Evolutionary conservation across 1,140 invertebrate species (phyloP), one percentile per base, ranked within the genome.

Genomic region (Leguminivora glycinivorella): DNA sequence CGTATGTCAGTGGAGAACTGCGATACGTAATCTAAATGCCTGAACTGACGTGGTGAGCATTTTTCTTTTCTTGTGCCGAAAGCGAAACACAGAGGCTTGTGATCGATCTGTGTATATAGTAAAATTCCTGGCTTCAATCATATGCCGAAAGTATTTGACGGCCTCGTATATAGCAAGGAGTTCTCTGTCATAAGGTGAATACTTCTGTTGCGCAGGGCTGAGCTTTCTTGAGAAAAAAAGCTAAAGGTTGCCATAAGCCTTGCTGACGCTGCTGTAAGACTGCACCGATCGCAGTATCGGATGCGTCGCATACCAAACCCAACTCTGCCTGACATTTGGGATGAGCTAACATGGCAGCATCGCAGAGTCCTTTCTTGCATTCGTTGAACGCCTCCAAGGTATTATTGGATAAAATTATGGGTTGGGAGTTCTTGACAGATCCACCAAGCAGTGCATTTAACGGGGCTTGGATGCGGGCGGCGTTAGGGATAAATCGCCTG

Each of bases 401-500:
- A 5, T 69, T 52, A 6, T 56, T 29, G 10, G 70, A 31, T 68
- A 52, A 22, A 14, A 22, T 22, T 1, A 74, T 22, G 5, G 73
- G 70, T 19, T 71, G 60, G 1, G 73, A 56, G 7, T 60, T 60
- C 40, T 72, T 74, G 4, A 31, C 9, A 0, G 67, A 29, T 29
- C 56, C 58, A 3, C 24, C 10, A 4, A 74, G 25, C 0, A 68
- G n/a, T n/a, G 58, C 34, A n/a, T 58, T 77, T 4, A 74, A 38
- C 2, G 75, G 75, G 6, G 34, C 34, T 67, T 76, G 75, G 14
- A 56, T 17, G 47, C 66, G 29, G 3, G 82, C 77, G 2, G 81
- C 79, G 12, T 78, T 58, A 0, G 76, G 77, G 0, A 88, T 56
- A 47, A 75, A 85, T 5, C 72, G 24, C 14, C 79, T 66, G 68